phyloP scores from a whole-genome alignment of 2,888 invertebrate species.

The Macroteleia sp. region DNA sequence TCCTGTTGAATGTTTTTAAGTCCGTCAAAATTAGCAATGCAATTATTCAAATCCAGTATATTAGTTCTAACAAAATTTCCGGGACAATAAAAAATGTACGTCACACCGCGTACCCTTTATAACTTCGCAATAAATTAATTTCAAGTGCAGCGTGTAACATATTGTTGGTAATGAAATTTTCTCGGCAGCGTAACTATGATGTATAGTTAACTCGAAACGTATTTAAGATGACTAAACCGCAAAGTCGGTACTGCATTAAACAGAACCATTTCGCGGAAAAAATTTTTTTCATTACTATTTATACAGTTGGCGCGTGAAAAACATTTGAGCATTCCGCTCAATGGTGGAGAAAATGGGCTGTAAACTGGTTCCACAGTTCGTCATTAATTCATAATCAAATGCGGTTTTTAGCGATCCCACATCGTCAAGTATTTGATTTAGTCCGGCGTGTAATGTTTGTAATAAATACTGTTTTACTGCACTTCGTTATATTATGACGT shows the following conservation, averaged over 20 bases:
- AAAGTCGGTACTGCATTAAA: not conserved
- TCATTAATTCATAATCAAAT: too few relatives aligned
- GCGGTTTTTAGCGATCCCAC: too few relatives aligned
- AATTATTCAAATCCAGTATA: slow-evolving; percentile 12
- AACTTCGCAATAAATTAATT: slow-evolving; percentile 17
- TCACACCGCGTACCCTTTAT: not conserved
- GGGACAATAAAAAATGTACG: not conserved
- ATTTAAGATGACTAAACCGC: slow-evolving; percentile 10
- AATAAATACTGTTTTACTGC: not conserved
- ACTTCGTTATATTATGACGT: not conserved
- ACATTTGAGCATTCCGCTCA: too few relatives aligned
- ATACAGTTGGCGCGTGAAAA: too few relatives aligned
- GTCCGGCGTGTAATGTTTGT: not conserved
- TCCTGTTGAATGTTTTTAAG: slow-evolving; percentile 21
- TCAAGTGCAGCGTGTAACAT: slow-evolving; percentile 9
- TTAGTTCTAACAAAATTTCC: slow-evolving; percentile 14
- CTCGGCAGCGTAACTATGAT: not conserved
- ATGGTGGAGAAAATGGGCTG: too few relatives aligned
- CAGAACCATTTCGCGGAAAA: too few relatives aligned
- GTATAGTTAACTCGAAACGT: slow-evolving; percentile 13
- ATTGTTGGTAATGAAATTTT: slow-evolving; percentile 19
- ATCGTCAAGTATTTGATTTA: too few relatives aligned
- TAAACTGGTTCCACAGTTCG: too few relatives aligned
- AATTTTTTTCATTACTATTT: too few relatives aligned
- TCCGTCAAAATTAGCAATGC: slow-evolving; percentile 8